Evolutionary conservation across 2,113 vertebrate species (phyloP), one percentile per base, ranked within the genome.

Genomic region (Merops nubicus): DNA sequence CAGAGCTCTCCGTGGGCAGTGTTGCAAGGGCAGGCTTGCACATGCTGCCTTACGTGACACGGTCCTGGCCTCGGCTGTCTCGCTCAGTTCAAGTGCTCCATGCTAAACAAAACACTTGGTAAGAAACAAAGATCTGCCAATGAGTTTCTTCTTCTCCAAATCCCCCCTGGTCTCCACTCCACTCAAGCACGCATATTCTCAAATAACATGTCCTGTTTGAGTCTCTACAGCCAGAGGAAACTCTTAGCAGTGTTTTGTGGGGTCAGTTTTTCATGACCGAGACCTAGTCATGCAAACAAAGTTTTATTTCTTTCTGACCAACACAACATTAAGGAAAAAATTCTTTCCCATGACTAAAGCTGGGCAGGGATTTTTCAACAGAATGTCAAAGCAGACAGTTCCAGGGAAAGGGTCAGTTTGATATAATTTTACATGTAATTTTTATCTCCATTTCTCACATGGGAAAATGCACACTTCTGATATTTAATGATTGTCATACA

Each of bases 221-320:
- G 62, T 68, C 36, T 29, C 73, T 75, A 13, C 36, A 80, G 72
- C 40, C 48, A 57, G 57, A 89, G 59, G 77, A 93, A 91, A 89
- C 62, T 78, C 64, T 53, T 17, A 60, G 90, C 57, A 42, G 78
- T 51, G 56, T 67, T 93, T 93, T 93, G 77, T 86, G 79, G 93
- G 90, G 88, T 96, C 93, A 92, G 79, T 56, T 92, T 97, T 95
- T 97, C 95, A 94, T 96, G 95, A 93, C 92, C 94, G 85, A 95
- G 95, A 94, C 72, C 82, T 92, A 96, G 95, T 94, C 96, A 96
- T 93, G 95, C 96, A 97, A 96, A 93, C 82, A 93, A 86, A 93
- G 88, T 90, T 94, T 94, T 94, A 43, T 91, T 96, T 94, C 95
- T 90, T 92, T 88, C 83, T 93, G 91, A 96, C 68, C 85, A 91